Evolutionary conservation across 2,888 invertebrate genomes (phyloP).

Genomic region (Heliconius ismenius): DNA sequence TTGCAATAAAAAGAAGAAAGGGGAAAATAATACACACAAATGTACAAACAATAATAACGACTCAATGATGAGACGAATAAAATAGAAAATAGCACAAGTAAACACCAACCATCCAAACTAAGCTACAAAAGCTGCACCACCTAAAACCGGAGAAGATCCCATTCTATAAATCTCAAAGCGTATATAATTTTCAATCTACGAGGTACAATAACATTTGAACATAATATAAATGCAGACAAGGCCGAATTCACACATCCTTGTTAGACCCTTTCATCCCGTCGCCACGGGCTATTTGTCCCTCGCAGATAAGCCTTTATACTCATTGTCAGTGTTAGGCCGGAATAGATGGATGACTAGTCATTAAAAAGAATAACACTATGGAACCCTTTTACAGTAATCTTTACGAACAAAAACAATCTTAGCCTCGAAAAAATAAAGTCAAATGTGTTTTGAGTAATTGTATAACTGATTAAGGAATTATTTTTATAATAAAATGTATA

Average conservation of each 20-base stretch:
- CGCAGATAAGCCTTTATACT: constrained; percentile 54
- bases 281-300: constrained; percentile 56
- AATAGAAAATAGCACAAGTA: neutral
- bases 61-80: neutral
- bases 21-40: too few relatives aligned
- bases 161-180: constrained; percentile 20
- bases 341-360: constrained; percentile 44
- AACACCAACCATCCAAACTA: neutral
- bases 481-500: neutral
- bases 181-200: constrained; percentile 39
- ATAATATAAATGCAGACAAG: constrained; percentile 46
- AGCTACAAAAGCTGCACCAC: neutral
- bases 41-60: neutral
- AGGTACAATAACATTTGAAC: constrained; percentile 49
- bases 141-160: neutral
- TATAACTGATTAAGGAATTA: neutral
- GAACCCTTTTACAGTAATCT: constrained; percentile 34
- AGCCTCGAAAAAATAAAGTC: neutral
- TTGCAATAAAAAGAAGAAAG: too few relatives aligned
- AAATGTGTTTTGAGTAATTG: neutral
- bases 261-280: constrained; percentile 54
- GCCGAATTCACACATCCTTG: constrained; percentile 51
- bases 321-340: constrained; percentile 48
- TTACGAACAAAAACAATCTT: constrained; percentile 17
- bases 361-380: constrained; percentile 41